phyloP scores from a whole-genome alignment of 2,113 vertebrate species.

The Calidris pygmaea region DNA sequence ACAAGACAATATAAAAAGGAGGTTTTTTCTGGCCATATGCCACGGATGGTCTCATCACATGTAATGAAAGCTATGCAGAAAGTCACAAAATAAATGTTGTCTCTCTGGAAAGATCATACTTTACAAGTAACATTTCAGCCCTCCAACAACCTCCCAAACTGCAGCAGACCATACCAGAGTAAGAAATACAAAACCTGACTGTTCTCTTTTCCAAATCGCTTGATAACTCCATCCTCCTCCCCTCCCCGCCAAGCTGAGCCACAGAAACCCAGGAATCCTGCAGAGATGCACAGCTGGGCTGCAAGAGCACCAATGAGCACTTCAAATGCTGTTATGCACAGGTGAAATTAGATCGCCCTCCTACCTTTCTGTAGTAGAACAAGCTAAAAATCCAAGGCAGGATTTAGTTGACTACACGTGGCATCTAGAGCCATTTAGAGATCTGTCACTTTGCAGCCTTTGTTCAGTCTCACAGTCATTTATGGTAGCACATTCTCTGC shows the following conservation, averaged over 20 bases:
- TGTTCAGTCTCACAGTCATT: neutral
- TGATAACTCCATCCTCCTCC: neutral
- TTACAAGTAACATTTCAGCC: neutral
- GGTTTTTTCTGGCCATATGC: accelerated
- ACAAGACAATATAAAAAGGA: neutral
- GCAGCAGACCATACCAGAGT: neutral
- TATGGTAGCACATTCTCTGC: accelerated
- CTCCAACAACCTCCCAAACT: neutral
- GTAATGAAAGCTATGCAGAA: neutral
- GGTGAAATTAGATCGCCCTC: accelerated
- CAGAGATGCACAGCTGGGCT: neutral
- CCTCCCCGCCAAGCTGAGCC: neutral
- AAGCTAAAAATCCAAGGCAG: neutral
- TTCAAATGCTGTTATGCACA: neutral
- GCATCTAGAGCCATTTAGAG: neutral
- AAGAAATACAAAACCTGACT: neutral
- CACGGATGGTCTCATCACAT: neutral
- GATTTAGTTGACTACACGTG: neutral
- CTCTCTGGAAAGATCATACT: neutral
- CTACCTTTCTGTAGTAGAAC: accelerated
- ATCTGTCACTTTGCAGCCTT: neutral
- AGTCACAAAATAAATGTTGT: neutral
- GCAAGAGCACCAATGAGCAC: neutral
- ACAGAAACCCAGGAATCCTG: neutral
- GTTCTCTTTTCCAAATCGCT: neutral